Evolutionary conservation across 2,113 vertebrate species (phyloP).

Genomic region (Orycteropus afer): DNA sequence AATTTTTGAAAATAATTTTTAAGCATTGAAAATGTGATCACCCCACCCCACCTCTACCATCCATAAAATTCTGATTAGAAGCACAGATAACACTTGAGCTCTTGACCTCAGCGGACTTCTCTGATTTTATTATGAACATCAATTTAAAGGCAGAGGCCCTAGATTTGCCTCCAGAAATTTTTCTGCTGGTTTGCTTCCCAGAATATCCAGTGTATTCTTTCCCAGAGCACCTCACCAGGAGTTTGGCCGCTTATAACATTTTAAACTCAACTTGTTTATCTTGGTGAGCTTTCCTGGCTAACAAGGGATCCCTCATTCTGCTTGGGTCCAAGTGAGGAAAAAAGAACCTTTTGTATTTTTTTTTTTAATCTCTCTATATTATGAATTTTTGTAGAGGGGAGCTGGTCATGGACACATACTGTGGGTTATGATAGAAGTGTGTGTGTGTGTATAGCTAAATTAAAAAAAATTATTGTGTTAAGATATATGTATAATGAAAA

Average conservation of each 20-base stretch:
- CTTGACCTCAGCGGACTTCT: not conserved
- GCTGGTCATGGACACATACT: slow-evolving; percentile 13
- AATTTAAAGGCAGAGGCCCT: not conserved
- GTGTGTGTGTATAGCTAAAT: not conserved
- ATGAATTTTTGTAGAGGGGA: slow-evolving; percentile 56
- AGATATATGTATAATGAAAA: not conserved
- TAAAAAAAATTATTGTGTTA: not conserved
- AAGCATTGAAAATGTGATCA: not conserved
- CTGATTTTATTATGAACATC: not conserved
- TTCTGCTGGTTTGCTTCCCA: slow-evolving; percentile 70
- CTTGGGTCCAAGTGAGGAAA: slow-evolving; percentile 69
- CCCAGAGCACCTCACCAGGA: slow-evolving; percentile 71
- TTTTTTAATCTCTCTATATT: slow-evolving; percentile 45
- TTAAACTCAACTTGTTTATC: slow-evolving; percentile 76
- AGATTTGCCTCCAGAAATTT: slow-evolving; percentile 60
- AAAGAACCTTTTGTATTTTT: slow-evolving; percentile 78
- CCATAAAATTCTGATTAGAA: not conserved
- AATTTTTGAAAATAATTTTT: not conserved
- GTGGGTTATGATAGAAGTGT: slow-evolving; percentile 12
- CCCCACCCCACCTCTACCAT: not conserved
- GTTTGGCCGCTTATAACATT: slow-evolving; percentile 71
- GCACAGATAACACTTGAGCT: not conserved
- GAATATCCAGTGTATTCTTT: slow-evolving; percentile 69
- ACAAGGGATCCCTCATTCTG: slow-evolving; percentile 76
- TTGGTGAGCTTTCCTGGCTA: slow-evolving; percentile 76